A percentile compares a stretch with the other conserved stretches of the same genome.
Conservation (phyloP, 2,113 vertebrate species). For the Phylloscopus trochiloides region DNA sequence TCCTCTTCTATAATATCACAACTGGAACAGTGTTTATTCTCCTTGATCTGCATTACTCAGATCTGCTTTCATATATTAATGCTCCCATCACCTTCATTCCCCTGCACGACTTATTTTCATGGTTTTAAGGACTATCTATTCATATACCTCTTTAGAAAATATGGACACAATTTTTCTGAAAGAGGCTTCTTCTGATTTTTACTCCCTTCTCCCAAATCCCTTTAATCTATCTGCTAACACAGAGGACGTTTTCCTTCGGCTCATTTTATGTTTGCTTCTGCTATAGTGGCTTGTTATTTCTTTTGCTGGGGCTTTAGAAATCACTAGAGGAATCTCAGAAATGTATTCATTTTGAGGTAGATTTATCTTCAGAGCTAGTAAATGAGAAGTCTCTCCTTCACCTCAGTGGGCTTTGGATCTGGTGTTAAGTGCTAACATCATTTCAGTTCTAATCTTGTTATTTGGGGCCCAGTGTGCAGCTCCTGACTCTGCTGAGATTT, state of each 20-base stretch:
- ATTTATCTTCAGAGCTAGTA: background rate
- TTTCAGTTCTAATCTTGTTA: slow-evolving; percentile 34
- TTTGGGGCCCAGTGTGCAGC: background rate
- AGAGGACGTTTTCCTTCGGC: slow-evolving; percentile 8
- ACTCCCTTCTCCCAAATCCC: background rate
- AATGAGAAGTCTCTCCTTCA: background rate
- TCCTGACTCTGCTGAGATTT: background rate
- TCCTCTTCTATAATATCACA: background rate
- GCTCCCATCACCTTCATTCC: background rate
- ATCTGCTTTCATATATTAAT: background rate
- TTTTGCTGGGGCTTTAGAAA: slow-evolving; percentile 19
- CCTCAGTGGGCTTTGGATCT: slow-evolving; percentile 14
- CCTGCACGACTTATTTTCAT: background rate
- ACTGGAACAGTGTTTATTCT: background rate
- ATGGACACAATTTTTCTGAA: background rate
- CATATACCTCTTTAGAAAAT: background rate
- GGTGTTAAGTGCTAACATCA: background rate
- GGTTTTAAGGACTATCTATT: background rate
- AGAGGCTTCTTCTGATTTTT: background rate
- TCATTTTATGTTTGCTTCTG: slow-evolving; percentile 1
- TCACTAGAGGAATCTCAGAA: slow-evolving; percentile 26
- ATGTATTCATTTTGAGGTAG: slow-evolving; percentile 30
- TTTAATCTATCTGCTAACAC: background rate
- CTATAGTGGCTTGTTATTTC: background rate
- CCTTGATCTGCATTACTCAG: background rate